These are phyloP conservation scores for Nannospalax galili DNA, from an alignment of 2,113 vertebrate species.

Conservation along the genomic window DNA sequence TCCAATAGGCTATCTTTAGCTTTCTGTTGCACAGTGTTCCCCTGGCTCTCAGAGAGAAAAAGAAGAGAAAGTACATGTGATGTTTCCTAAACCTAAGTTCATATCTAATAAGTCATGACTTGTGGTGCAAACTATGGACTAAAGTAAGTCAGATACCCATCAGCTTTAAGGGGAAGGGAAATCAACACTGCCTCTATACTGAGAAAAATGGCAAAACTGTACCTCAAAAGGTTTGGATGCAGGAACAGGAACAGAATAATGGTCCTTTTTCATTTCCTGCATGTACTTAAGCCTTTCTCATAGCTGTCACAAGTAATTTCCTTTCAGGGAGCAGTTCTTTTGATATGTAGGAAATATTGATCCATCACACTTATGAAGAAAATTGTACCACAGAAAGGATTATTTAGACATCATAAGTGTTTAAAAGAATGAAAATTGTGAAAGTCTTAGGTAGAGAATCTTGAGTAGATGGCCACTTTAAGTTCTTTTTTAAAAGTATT, in stretches of 20 bases:
- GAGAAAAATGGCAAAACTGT: conserved; percentile 4
- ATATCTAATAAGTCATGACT: not conserved
- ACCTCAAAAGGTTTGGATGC: not conserved
- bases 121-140: not conserved
- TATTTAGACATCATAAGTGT: conserved; percentile 59
- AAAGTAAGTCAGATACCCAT: not conserved
- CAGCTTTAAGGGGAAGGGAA: not conserved
- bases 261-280: not conserved
- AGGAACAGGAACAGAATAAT: not conserved
- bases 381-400: conserved; percentile 51
- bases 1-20: not conserved
- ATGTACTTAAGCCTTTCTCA: conserved; percentile 36
- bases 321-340: conserved; percentile 60
- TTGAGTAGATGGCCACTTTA: conserved; percentile 31
- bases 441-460: conserved; percentile 25
- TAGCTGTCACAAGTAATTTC: conserved; percentile 61
- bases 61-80: not conserved
- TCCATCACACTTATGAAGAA: conserved; percentile 65
- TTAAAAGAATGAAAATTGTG: conserved; percentile 34
- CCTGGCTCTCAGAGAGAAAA: conserved; percentile 15
- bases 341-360: conserved; percentile 65
- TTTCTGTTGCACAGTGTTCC: conserved; percentile 15
- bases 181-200: not conserved
- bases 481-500: not conserved
- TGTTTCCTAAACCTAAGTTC: not conserved